Evolutionary conservation across 2,888 invertebrate genomes (phyloP), one percentile per base, ranked within the genome.

Genomic region (Helleia helle): DNA sequence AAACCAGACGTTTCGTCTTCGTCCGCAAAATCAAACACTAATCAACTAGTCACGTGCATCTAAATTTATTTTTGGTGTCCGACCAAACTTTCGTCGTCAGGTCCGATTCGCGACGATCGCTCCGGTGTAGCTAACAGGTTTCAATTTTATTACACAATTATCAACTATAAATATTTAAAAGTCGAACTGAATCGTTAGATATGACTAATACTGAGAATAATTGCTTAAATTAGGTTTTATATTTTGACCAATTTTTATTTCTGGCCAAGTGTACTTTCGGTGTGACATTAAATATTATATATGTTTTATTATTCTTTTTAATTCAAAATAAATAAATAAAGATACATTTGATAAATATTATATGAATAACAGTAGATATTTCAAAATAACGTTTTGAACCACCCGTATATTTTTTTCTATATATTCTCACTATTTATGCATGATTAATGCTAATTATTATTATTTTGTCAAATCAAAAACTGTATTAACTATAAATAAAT

Each of bases 351-450:
- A 34, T 34, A 34, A 22, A 34, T 22, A 34, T 22, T 38, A 22
- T 25, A 26, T 51, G 47, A 38, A 53, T 58, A 61, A 58, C 57
- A 56, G 51, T 54, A 56, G 53, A 52, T 55, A 62, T 49, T 54
- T 54, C 51, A 50, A 56, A 57, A 48, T 52, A 55, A 55, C 60
- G 61, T 55, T 60, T 66, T 72, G 69, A 79, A 79, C 71, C 73
- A 81, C 76, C 76, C 75, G 77, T 80, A 75, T 70, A 58, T 65
- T 67, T 62, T 63, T 65, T 65, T 73, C 57, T 66, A 62, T 58
- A 64, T 63, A 62, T 62, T 80, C 75, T 77, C 74, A 74, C 75
- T 80, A 80, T 73, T 59, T 63, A 69, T 62, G 59, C 59, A 66
- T 59, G 56, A 62, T 58, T 67, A 66, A 68, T 57, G 54, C 61